These are phyloP conservation scores for Picathartes gymnocephalus DNA, from an alignment of 2,113 vertebrate genomes.

Conservation along the genomic window DNA sequence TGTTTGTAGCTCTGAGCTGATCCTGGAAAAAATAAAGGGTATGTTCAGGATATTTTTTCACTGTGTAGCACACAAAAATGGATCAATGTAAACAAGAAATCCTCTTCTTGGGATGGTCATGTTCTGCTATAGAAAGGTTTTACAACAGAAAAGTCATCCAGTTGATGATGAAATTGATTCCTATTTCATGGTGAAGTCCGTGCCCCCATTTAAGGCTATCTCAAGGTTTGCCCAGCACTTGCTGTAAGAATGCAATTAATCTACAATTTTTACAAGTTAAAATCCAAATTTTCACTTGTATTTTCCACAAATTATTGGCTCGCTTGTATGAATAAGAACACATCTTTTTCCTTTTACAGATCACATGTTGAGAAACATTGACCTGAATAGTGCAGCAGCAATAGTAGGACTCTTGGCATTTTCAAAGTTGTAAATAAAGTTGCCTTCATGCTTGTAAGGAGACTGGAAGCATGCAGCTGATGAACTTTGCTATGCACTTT, in stretches of 20 bases:
- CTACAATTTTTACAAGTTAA: not conserved
- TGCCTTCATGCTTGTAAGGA: not conserved
- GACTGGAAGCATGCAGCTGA: not conserved
- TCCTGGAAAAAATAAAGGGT: not conserved
- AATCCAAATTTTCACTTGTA: not conserved
- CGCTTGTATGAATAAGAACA: not conserved
- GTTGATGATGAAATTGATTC: not conserved
- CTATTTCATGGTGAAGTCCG: not conserved
- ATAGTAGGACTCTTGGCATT: not conserved
- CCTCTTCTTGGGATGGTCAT: not conserved
- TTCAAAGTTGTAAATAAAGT: not conserved
- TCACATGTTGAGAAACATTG: not conserved
- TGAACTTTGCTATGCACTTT: not conserved
- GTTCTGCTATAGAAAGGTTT: not conserved
- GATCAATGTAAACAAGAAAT: not conserved
- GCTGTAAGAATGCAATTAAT: not conserved
- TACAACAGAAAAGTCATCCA: not conserved
- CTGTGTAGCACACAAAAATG: not conserved
- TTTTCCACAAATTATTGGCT: not conserved
- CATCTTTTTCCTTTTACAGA: not conserved
- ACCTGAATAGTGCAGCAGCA: not conserved
- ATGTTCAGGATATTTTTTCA: not conserved
- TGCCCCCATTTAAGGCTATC: fast-evolving
- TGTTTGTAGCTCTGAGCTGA: not conserved
- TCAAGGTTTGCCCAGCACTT: not conserved